Base-by-base conservation (phyloP, 2,797 vertebrate species). In the Morelia viridis region DNA sequence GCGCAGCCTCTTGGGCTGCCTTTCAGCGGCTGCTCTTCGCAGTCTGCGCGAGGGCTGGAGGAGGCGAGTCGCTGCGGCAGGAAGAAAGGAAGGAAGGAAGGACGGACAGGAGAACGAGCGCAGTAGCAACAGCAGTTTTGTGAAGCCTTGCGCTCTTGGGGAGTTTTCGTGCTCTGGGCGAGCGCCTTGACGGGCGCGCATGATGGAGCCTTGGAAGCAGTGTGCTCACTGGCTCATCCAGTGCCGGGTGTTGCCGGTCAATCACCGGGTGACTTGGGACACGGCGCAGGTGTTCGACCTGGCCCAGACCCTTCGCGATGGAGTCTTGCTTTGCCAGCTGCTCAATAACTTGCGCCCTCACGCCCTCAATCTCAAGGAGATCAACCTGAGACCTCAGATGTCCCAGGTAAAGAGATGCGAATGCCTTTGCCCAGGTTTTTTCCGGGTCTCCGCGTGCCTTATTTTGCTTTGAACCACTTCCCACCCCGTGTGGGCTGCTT, bases 351-450 rank as follows among this genome's bases (percentile, higher is more conserved):
- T 99, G 93, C 97, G 97, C 93, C 95, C 98, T 65, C 98, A 98
- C 95, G 97, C 98, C 97, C 98, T 99, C 97, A 99, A 99, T 97
- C 98, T 99, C 56, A 99, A 98, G 97, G 99, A 99, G 94, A 99
- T 99, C 98, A 99, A 99, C 97, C 98, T 99, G 93, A 97, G 99
- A 71, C 99, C 99, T 10, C 99, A 99, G 95, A 99, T 99, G 99
- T 99, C 99, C 96, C 99, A 99, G 98, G 99, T 99, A 97, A 96
- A 61, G 22, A 58, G 94, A 76, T 11, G 11, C 15, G 19, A 5
- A 57, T 60, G 24, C 84, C 61, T 64, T 88, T 80, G 71, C 19
- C 71, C 35, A 11, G 71, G 9, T 46, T 80, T 28, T 35, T 80
- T 46, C 89, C 88, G 88, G 88, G 53, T 89, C 53, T 58, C 68